Evolutionary conservation across 2,888 invertebrate species (phyloP).

Genomic region (Cephus sareptanus): DNA sequence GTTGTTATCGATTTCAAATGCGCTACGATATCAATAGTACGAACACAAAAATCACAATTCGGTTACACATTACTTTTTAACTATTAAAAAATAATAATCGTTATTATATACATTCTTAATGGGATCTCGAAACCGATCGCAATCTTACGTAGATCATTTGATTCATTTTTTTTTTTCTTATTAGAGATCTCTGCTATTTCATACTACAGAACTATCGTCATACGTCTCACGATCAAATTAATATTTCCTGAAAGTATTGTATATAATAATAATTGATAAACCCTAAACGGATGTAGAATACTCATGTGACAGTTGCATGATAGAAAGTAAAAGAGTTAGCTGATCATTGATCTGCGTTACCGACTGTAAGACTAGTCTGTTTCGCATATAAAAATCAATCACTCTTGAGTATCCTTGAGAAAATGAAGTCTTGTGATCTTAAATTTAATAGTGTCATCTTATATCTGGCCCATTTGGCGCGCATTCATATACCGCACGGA

Average conservation of each 20-base stretch:
- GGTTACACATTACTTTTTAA: not conserved
- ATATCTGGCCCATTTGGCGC: not conserved
- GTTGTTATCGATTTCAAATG: not conserved
- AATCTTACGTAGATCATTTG: not conserved
- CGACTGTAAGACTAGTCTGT: not conserved
- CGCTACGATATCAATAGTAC: not conserved
- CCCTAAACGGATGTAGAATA: not conserved
- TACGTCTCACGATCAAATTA: not conserved
- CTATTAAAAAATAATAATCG: not conserved
- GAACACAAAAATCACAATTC: not conserved
- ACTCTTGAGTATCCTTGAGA: not conserved
- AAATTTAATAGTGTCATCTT: not conserved
- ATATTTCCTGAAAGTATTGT: not conserved
- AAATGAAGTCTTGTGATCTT: not conserved
- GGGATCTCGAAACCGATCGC: not conserved
- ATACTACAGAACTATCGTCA: not conserved
- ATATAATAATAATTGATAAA: not conserved
- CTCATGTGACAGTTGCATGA: not conserved
- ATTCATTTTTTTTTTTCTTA: not conserved
- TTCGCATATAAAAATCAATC: not conserved
- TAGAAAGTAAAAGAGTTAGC: not conserved
- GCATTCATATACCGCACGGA: not conserved
- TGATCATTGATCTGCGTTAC: not conserved
- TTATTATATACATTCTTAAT: not conserved
- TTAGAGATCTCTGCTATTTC: not conserved